Evolutionary conservation across 37 sponge, comb jelly and placozoan species (phyloP).

Genomic region (Sycon ciliatum): DNA sequence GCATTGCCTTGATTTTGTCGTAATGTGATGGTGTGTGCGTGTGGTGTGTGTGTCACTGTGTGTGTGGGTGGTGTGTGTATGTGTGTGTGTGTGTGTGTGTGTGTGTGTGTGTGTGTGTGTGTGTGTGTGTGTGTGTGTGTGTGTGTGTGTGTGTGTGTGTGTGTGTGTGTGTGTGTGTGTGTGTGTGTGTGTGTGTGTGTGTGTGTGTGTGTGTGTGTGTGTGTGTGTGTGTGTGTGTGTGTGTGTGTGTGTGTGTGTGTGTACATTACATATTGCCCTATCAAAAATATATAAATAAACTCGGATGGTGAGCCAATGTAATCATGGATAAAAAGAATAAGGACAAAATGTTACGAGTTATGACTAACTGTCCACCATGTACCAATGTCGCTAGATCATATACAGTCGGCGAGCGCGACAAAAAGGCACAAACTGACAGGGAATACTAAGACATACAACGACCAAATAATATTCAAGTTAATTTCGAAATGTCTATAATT

Average conservation of each 20-base stretch:
- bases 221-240: conserved; percentile 5
- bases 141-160: conserved; percentile 5
- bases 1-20: neutral
- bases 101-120: conserved; percentile 5
- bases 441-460: no score
- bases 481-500: no score
- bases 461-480: no score
- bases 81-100: neutral
- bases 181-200: conserved; percentile 5
- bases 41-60: neutral
- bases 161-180: neutral
- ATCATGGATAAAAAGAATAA: no score
- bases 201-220: neutral
- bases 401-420: no score
- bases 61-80: neutral
- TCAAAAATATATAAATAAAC: no score
- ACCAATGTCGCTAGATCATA: no score
- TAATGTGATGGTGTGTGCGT: neutral
- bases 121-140: conserved; percentile 5
- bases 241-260: conserved; percentile 5
- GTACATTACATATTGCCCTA: no score
- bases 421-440: no score
- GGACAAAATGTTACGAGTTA: no score
- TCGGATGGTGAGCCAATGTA: no score
- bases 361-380: no score